These are phyloP conservation scores for Bufo gargarizans DNA, from an alignment of 2,113 vertebrate species.

Conservation along the genomic window DNA sequence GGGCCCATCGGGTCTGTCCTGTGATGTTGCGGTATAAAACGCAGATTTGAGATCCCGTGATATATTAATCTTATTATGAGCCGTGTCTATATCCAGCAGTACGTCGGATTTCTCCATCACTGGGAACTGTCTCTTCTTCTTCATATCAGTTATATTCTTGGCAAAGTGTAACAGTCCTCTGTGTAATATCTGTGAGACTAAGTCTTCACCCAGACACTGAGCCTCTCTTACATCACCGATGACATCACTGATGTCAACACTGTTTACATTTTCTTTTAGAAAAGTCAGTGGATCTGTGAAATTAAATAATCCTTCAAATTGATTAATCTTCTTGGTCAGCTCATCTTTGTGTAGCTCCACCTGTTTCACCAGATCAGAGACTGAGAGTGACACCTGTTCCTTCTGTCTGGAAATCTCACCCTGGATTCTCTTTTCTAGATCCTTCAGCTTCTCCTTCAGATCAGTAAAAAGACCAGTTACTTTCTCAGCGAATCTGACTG, in stretches of 20 bases:
- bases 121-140: background rate
- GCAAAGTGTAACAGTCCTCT: background rate
- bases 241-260: background rate
- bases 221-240: background rate
- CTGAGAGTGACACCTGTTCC: background rate
- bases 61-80: constrained; percentile 4
- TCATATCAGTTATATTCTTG: background rate
- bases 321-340: constrained; percentile 2
- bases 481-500: background rate
- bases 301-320: background rate
- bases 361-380: background rate
- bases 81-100: constrained; percentile 22
- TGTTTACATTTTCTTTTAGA: background rate
- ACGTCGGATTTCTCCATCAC: constrained; percentile 10
- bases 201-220: background rate
- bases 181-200: constrained; percentile 6
- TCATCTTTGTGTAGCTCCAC: constrained; percentile 13
- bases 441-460: background rate
- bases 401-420: background rate
- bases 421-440: background rate
- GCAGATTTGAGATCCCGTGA: constrained; percentile 14
- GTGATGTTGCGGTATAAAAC: background rate
- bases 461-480: background rate
- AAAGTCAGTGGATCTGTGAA: background rate
- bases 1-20: background rate